phyloP scores from a whole-genome alignment of 2,888 invertebrate species.

The Trichacis sp. region DNA sequence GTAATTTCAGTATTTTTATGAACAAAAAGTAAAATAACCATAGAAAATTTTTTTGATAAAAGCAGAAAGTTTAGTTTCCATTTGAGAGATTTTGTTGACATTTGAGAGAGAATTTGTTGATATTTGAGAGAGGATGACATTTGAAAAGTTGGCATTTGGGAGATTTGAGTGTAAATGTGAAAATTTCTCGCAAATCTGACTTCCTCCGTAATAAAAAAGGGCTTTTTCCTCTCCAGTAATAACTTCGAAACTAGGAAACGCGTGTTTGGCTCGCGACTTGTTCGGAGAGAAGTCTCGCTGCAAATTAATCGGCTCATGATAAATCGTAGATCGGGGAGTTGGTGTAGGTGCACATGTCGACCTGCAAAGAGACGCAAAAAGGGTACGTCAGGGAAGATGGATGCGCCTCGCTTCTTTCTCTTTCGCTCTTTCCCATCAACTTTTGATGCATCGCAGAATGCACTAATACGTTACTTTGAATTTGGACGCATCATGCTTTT shows the following conservation, averaged over 20 bases:
- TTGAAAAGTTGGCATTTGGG: too few relatives aligned
- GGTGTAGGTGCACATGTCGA: slow-evolving; percentile 36
- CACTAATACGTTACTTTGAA: slow-evolving; percentile 28
- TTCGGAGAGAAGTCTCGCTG: slow-evolving; percentile 49
- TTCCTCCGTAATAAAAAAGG: background rate
- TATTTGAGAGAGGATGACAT: too few relatives aligned
- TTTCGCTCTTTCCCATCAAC: slow-evolving; percentile 20
- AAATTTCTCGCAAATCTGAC: too few relatives aligned
- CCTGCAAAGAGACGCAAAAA: slow-evolving; percentile 49
- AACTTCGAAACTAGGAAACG: background rate
- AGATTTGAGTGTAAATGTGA: too few relatives aligned
- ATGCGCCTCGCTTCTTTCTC: slow-evolving; percentile 51
- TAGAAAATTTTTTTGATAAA: too few relatives aligned
- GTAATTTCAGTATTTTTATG: too few relatives aligned
- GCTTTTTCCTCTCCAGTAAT: background rate
- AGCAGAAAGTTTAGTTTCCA: too few relatives aligned
- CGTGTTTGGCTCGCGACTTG: slow-evolving; percentile 26
- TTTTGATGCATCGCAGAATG: slow-evolving; percentile 37
- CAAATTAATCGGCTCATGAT: slow-evolving; percentile 64
- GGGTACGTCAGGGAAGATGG: slow-evolving; percentile 61
- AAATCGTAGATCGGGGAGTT: slow-evolving; percentile 52
- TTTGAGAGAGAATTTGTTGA: too few relatives aligned
- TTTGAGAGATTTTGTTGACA: too few relatives aligned
- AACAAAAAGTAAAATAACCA: too few relatives aligned
- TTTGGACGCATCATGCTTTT: slow-evolving; percentile 9